Base-by-base conservation (phyloP, 2,113 vertebrate genomes). In the Myotis yumanensis region DNA sequence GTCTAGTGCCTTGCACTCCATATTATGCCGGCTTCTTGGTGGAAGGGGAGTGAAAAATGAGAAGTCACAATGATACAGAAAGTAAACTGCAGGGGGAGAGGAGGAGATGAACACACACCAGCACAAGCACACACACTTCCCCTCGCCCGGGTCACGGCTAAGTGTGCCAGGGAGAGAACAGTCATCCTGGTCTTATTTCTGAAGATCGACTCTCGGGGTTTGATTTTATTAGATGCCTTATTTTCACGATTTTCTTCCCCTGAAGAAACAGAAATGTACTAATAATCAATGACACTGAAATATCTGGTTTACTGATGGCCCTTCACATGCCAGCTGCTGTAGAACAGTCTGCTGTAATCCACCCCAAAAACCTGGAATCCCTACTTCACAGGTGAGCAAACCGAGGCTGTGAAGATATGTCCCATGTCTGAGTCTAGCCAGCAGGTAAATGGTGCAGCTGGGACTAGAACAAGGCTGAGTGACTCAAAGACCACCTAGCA, bases 1-100 rank as follows among this genome's bases (percentile, higher is more conserved):
- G 59, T 8, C 86, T 76, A 35, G 20, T 7, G 37, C 75, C 46
- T 64, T 22, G 48, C 32, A 59, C 37, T 91, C 79, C 94, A 28
- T 40, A 18, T 18, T 86, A 59, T 89, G 20, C 25, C 54, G 92
- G 90, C 62, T 30, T 59, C 84, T 68, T 66, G 40, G 51, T 2
- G 0, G n/a, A 66, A 23, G 69, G 84, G 51, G 90, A 83, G 59
- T 59, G 71, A 88, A 95, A 97, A 89, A 22, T 14, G 90, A 95
- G 81, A 94, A 64, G 93, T 43, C 30, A 43, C 64, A 17, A 7
- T 18, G 90, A 83, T 1, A 59, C 7, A 94, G 77, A 40, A 25
- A 14, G 51, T 23, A 35, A 75, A 71, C 3, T 7, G 88, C 14
- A 11, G 51, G 95, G 48, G 3, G 1, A 82, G 43, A 15, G 64